Conservation (phyloP, 2,797 vertebrate species). For the Cyprinella venusta region DNA sequence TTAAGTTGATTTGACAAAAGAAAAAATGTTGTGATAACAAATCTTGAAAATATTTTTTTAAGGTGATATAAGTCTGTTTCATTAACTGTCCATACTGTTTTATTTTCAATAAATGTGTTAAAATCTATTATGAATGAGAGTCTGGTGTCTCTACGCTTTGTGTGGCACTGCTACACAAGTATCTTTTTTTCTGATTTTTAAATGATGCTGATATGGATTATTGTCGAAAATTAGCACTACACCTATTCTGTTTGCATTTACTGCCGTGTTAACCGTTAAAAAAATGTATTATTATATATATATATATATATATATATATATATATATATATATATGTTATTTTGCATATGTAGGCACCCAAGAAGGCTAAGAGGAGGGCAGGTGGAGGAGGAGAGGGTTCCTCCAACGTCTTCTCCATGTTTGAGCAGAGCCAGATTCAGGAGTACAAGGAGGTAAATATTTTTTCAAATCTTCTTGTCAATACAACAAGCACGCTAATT, state of each 20-base stretch:
- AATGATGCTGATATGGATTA: neutral
- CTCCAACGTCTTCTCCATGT: slow-evolving; percentile 84
- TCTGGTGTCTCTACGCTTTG: neutral
- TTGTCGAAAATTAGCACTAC: neutral
- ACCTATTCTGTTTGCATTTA: neutral
- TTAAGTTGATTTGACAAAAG: too few species aligned
- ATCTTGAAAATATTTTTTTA: too few species aligned
- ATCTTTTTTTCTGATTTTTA: neutral
- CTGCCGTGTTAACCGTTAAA: neutral
- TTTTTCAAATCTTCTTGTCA: neutral
- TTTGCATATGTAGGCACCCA: slow-evolving; percentile 83
- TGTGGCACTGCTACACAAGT: neutral
- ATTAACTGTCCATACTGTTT: neutral
- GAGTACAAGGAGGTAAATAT: slow-evolving; percentile 82
- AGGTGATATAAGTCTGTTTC: neutral
- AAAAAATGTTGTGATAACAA: too few species aligned
- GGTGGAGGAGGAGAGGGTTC: slow-evolving; percentile 78
- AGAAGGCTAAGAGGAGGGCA: slow-evolving; percentile 91
- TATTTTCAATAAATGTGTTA: neutral
- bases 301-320: too few species aligned
- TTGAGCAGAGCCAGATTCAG: slow-evolving; percentile 85
- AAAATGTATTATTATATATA: neutral
- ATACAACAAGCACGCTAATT: neutral
- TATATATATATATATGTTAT: too few species aligned
- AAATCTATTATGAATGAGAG: neutral